These are phyloP conservation scores for Rafetus swinhoei DNA, from an alignment of 2,113 vertebrate genomes.

Conservation along the genomic window DNA sequence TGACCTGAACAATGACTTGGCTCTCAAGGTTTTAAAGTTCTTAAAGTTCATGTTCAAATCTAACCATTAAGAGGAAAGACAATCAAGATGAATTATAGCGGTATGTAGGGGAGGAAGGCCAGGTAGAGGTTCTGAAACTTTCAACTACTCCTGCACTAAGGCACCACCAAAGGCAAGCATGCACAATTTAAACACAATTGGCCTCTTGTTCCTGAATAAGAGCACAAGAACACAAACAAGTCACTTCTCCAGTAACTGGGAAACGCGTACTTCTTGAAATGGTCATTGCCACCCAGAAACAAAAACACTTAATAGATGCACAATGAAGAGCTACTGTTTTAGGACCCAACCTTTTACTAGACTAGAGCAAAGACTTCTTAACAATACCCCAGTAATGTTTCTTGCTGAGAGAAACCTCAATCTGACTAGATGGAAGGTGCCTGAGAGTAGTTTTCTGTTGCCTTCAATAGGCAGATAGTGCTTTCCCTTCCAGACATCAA, in stretches of 20 bases:
- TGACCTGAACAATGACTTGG: neutral
- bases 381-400: neutral
- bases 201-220: conserved; percentile 30
- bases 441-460: neutral
- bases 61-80: neutral
- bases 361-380: neutral
- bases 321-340: neutral
- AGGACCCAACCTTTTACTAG: accelerated
- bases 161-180: conserved; percentile 26
- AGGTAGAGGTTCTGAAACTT: conserved; percentile 9
- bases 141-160: conserved; percentile 45
- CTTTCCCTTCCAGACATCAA: neutral
- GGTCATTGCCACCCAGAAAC: neutral
- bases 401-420: neutral
- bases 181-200: conserved; percentile 32
- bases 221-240: conserved; percentile 8
- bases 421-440: neutral
- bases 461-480: neutral
- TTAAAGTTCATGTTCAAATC: neutral
- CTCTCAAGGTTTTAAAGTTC: neutral
- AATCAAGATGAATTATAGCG: neutral
- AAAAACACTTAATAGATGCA: neutral
- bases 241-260: neutral
- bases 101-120: neutral
- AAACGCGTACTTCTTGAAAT: neutral